phyloP scores from a whole-genome alignment of 2,888 invertebrate species.

The Ochropleura plecta region DNA sequence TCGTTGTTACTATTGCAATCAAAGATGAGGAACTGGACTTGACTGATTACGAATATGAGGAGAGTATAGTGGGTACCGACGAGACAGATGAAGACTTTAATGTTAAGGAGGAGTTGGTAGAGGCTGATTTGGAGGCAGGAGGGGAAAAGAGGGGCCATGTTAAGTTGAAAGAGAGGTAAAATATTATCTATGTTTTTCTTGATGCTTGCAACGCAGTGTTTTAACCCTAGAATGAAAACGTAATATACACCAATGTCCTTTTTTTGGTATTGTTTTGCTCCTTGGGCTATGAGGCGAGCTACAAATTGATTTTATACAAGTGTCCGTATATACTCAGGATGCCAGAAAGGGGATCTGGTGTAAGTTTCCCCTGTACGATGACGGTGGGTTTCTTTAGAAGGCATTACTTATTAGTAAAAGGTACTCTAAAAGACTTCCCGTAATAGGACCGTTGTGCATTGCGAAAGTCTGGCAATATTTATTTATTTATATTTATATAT shows the following conservation, averaged over 20 bases:
- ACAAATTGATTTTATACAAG: no score
- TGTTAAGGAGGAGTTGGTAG: conserved; percentile 30
- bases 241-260: no score
- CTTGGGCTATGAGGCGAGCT: no score
- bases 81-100: conserved; percentile 44
- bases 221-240: not conserved
- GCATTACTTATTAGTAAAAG: conserved; percentile 59
- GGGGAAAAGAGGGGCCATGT: not conserved
- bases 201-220: not conserved
- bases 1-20: conserved; percentile 47
- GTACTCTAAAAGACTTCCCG: conserved; percentile 30
- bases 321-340: conserved; percentile 77
- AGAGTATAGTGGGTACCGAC: conserved; percentile 39
- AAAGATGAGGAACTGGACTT: conserved; percentile 63
- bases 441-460: conserved; percentile 35
- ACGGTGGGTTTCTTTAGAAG: conserved; percentile 29
- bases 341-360: conserved; percentile 68
- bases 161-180: conserved; percentile 46
- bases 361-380: conserved; percentile 56
- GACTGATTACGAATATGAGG: conserved; percentile 35
- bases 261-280: no score
- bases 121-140: conserved; percentile 1
- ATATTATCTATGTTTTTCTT: not conserved
- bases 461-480: conserved; percentile 66
- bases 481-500: conserved; percentile 52